Evolutionary conservation across 2,888 invertebrate species (phyloP), one percentile per base, ranked within the genome.

Genomic region (Eurytoma adleriae): DNA sequence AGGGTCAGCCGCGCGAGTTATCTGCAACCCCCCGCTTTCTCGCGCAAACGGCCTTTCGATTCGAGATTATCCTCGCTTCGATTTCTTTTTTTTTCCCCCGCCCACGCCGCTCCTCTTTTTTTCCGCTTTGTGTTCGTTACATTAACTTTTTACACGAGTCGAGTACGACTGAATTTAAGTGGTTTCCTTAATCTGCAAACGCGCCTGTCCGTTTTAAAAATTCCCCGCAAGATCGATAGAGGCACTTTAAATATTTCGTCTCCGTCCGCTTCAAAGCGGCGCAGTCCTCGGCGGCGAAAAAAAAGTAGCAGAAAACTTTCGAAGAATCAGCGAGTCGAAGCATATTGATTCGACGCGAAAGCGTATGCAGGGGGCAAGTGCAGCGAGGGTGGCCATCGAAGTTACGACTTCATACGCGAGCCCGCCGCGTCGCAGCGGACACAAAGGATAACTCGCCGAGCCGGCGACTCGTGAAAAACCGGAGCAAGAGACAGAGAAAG

Each of bases 1-100:
- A 75, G 79, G 78, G 79, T 79, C 79, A 78, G 75, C 71, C 74
- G 74, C 20, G 54, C 72, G 75, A 68, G 75, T 75, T 78, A 80
- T 82, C 77, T 52, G 52, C 56, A 64, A 70, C 64, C 66, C 71
- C 69, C 70, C 16, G 70, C 50, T 72, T 57, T 78, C 76, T 62
- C 72, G 56, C 68, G 14, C 59, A 73, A 72, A 50, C 54, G 52
- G 52, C 56, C 40, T 72, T 62, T 67, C 73, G 64, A 69, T 74
- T 78, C 61, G 56, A 61, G 61, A 78, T 81, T 81, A 78, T 78
- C 61, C 57, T 71, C 75, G 74, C 69, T 54, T 68, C 78, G 68
- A 52, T 71, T 74, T 81, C 61, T 70, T 64, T 78, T 62, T 40
- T 54, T 10, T 59, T 67, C 40, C 40, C 40, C 40, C 40, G 40